Evolutionary conservation across 2,113 vertebrate genomes (phyloP).

Genomic region (Diglossa brunneiventris): DNA sequence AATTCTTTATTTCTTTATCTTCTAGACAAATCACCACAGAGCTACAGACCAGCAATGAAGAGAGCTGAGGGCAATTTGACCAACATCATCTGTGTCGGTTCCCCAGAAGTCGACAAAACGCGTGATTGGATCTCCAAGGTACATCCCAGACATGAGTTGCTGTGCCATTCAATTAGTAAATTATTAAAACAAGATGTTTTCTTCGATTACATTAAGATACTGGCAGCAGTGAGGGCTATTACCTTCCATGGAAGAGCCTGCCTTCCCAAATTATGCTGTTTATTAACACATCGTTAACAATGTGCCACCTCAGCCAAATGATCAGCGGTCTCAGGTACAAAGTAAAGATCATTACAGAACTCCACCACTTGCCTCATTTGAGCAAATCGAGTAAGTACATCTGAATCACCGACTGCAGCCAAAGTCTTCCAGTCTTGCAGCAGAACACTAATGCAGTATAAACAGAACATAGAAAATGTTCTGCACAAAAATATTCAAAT

Average conservation of each 20-base stretch:
- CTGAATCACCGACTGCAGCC: neutral
- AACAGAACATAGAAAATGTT: too few relatives aligned
- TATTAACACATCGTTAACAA: slow-evolving; percentile 17
- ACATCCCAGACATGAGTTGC: neutral
- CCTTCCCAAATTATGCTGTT: slow-evolving; percentile 41
- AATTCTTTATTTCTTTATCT: slow-evolving; percentile 37
- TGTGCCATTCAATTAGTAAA: slow-evolving; percentile 6
- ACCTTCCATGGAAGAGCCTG: neutral
- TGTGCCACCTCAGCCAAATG: neutral
- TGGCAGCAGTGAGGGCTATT: neutral
- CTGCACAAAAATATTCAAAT: neutral
- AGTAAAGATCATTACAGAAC: neutral
- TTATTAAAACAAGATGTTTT: slow-evolving; percentile 39
- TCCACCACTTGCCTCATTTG: neutral
- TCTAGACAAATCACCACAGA: slow-evolving; percentile 23
- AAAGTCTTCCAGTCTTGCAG: too few relatives aligned
- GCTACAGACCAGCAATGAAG: neutral
- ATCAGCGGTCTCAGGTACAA: neutral
- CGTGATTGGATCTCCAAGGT: slow-evolving; percentile 5
- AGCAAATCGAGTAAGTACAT: neutral
- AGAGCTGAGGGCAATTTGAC: neutral
- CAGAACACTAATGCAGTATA: too few relatives aligned
- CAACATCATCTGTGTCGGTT: neutral
- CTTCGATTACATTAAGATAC: neutral
- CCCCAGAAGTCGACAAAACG: neutral